Percentiles rank a stretch among this genome's conserved stretches.
Evolutionary conservation across 1,140 invertebrate genomes (phyloP).

Genomic region (Megathymus violae): DNA sequence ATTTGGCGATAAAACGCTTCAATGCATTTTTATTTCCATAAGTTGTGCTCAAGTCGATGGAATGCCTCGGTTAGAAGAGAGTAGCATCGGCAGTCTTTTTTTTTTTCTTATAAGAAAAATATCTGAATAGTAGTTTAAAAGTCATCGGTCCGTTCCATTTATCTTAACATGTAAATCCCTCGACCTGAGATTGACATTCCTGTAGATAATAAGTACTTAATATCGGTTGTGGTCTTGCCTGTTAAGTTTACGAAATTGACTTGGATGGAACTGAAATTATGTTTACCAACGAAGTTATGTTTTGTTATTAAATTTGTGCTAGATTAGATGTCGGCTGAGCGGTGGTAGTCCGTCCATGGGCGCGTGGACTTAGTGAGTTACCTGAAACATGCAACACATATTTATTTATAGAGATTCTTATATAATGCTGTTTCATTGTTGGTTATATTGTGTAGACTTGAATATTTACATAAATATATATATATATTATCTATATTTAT

Average conservation of each 20-base stretch:
- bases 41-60: background rate
- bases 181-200: slow-evolving; percentile 78
- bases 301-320: slow-evolving; percentile 70
- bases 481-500: slow-evolving; percentile 25
- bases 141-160: slow-evolving; percentile 52
- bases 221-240: slow-evolving; percentile 85
- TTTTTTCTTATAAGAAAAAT: background rate
- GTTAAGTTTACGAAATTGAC: slow-evolving; percentile 80
- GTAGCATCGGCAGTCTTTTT: background rate
- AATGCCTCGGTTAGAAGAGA: background rate
- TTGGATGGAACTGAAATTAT: slow-evolving; percentile 81
- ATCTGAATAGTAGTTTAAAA: slow-evolving; percentile 12
- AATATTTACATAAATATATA: slow-evolving; percentile 51
- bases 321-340: slow-evolving; percentile 56
- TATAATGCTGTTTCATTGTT: slow-evolving; percentile 76
- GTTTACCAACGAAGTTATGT: slow-evolving; percentile 84
- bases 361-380: slow-evolving; percentile 76
- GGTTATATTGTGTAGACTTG: slow-evolving; percentile 64
- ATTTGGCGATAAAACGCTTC: background rate
- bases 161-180: slow-evolving; percentile 45
- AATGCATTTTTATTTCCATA: background rate
- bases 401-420: slow-evolving; percentile 79
- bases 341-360: slow-evolving; percentile 64
- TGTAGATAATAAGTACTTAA: slow-evolving; percentile 84
- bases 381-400: slow-evolving; percentile 76